Evolutionary conservation across 2,888 invertebrate genomes (phyloP).

Genomic region (Cyaniris semiargus): DNA sequence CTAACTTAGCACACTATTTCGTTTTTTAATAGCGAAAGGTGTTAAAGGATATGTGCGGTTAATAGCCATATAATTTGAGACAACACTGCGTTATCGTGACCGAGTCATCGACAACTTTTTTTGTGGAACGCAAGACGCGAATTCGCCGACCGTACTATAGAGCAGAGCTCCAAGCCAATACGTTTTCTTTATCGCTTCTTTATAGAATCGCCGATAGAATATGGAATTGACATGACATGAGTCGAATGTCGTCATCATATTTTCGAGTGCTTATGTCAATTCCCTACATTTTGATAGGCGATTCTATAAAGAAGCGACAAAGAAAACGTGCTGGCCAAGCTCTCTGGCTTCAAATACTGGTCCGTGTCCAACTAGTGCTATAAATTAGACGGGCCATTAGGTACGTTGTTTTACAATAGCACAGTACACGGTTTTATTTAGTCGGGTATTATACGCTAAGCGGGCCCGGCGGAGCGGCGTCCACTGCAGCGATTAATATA

Average conservation of each 20-base stretch:
- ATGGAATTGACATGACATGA: no score
- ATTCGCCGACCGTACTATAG: slow-evolving; percentile 30
- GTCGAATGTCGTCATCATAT: no score
- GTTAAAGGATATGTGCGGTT: background rate
- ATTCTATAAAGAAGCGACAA: no score
- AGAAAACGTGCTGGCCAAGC: no score
- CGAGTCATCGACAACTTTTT: background rate
- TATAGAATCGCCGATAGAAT: no score
- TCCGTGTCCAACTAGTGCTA: slow-evolving; percentile 29
- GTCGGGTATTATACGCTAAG: slow-evolving; percentile 35
- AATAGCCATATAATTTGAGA: background rate
- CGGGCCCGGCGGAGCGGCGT: slow-evolving; percentile 26
- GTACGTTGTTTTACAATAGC: slow-evolving; percentile 36
- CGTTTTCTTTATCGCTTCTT: no score
- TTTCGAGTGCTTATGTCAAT: no score
- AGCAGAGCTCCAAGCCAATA: background rate
- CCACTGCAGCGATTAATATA: slow-evolving; percentile 23
- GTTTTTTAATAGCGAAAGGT: background rate
- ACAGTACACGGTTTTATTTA: slow-evolving; percentile 32
- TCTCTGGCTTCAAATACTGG: slow-evolving; percentile 30
- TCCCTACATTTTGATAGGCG: no score
- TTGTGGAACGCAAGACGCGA: slow-evolving; percentile 40
- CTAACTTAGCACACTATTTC: background rate
- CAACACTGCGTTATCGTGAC: background rate
- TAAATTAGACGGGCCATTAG: slow-evolving; percentile 42